Conservation (phyloP, 1,140 invertebrate species). For the Drosophila truncata region DNA sequence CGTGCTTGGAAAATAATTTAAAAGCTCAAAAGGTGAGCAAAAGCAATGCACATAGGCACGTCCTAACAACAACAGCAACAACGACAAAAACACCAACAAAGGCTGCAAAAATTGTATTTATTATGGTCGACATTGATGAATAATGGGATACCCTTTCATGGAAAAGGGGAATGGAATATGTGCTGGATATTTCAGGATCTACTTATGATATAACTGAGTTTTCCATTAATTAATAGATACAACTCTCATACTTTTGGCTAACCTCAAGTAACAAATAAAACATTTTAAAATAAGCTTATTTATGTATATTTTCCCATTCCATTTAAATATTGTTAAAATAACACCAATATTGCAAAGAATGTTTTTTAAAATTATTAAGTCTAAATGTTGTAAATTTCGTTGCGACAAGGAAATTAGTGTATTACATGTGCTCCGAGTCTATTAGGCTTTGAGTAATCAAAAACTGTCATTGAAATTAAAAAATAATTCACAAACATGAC, state of each 20-base stretch:
- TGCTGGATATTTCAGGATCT: too few species aligned
- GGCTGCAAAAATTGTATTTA: slow-evolving; percentile 40
- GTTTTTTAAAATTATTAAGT: neutral
- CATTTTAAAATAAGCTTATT: neutral
- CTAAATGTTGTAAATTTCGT: neutral
- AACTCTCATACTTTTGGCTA: neutral
- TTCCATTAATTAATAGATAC: neutral
- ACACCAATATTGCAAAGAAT: neutral
- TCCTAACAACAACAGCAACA: slow-evolving; percentile 55
- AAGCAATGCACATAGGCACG: slow-evolving; percentile 80
- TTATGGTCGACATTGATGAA: slow-evolving; percentile 27
- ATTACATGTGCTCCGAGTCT: too few species aligned
- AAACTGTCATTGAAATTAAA: neutral
- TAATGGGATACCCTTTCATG: slow-evolving; percentile 37
- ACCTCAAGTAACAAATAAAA: neutral
- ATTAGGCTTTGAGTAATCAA: too few species aligned
- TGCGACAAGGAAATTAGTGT: too few species aligned
- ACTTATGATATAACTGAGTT: too few species aligned
- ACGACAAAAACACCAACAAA: slow-evolving; percentile 24
- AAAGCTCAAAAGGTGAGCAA: slow-evolving; percentile 85
- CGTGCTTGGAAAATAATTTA: slow-evolving; percentile 85
- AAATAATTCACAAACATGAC: neutral
- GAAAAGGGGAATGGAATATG: neutral
- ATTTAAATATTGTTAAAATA: too few species aligned
- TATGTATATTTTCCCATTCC: neutral